Evolutionary conservation across 92 coral and sea anemone species (phyloP), one percentile per base, ranked within the genome.

Genomic region (Porites rus): DNA sequence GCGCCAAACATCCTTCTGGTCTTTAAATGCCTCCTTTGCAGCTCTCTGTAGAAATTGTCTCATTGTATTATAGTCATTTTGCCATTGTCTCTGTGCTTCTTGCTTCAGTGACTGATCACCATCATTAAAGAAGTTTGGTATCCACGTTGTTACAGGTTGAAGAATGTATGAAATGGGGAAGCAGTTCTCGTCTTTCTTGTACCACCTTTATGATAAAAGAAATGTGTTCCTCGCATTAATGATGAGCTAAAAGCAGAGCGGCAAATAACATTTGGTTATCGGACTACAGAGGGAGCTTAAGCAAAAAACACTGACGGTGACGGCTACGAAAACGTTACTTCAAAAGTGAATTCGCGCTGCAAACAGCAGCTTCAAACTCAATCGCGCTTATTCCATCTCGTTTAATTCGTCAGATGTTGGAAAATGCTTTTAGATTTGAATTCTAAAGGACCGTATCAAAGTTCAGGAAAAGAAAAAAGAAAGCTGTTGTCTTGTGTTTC

Each of bases 141-240:
- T 90, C 93, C 96, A 91, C 5, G 90, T 90, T 66, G 94, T 85
- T 17, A 94, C 94, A 3, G 98, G 98, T 70, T 93, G 98, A 19
- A 94, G 94, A 8, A 94, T 89, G 73, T 88, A 94, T 0, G 90
- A 83, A 7, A 84, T 72, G 19, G 98, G 98, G 25, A 94, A 93
- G 70, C 91, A 79, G 74, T 94, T 94, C 53, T 81, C 87, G 58
- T 94, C 98, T 65, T 65, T 76, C 88, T 84, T 86, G 88, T 90
- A 94, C 98, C 96, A 94, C 75, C 98, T 92, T 17, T 13, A 38
- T 18, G 6, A 67, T 46, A 25, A 74, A 10, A 24, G 22, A 62
- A 2, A 80, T 6, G 28, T 24, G 25, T 10, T 24, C 51, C 18
- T 10, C 1, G 12, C 7, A 62, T 62, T 7, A 62, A 18, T 18